Base-by-base conservation (phyloP, 2,888 invertebrate species). In the Drosophila antonietae region DNA sequence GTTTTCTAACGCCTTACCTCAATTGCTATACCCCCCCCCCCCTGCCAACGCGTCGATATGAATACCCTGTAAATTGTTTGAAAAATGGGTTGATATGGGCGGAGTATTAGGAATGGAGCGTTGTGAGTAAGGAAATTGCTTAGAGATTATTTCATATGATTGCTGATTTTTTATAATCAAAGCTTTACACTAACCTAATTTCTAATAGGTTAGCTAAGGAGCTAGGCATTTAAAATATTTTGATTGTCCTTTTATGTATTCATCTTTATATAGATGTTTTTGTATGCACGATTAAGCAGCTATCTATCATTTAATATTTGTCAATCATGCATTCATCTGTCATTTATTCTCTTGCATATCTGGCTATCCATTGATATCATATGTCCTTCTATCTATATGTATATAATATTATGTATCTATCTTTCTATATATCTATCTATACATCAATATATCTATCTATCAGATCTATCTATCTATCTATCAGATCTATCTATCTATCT, bases 1-100 rank as follows among this genome's bases (percentile, higher is more conserved):
- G 90, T 88, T 83, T 75, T 73, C 63, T 62, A 75, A 71, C 76
- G 66, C 76, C 77, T 86, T 88, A 89, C 89, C 90, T 80, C 89
- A 84, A 89, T 83, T 83, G 83, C 88, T 78, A 70, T 73, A 70
- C 81, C 81, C 28, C 70, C 68, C 56, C 81, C 81, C 28, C 70
- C 68, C 56, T 39, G 44, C 60, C 69, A 70, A 59, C 51, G 35
- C 56, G 44, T 56, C 46, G 53, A 44, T 52, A 3, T 10, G 7
- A 23, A 63, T 76, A 55, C 78, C 64, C 77, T 65, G 62, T 51
- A 55, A 8, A 18, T 3, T 8, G 15, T 31, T 10, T 1, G 0
- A 1, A 44, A 44, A 18, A 0, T 14, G 44, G 33, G n/a, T 51
- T 49, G 49, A n/a, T n/a, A n/a, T 10, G 15, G 4, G 1, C 28